Base-by-base conservation (phyloP, 2,113 vertebrate genomes). In the Sphaerodactylus townsendi region DNA sequence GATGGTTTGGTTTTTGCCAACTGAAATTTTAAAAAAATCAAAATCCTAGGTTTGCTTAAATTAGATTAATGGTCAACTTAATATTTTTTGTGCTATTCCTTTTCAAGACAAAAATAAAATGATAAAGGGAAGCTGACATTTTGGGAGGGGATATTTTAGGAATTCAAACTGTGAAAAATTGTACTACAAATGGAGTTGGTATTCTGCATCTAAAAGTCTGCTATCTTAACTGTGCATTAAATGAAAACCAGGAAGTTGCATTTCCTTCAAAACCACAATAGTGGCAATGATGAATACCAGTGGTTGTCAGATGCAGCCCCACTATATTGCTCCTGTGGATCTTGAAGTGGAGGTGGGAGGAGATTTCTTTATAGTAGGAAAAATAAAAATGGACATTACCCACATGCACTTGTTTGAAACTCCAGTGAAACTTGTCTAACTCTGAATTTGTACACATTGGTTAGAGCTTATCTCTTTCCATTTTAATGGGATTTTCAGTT, bases 31-130 rank as follows among this genome's bases (percentile, higher is more conserved):
- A 56, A 62, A 62, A 39, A n/a, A 68, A 15, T 37, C 19, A 39
- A 39, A 69, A 69, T 69, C 68, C 3, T 88, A 91, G 92, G 86
- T 88, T 75, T 86, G 76, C 86, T 84, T 79, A 83, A 82, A 85
- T 89, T 14, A 25, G 91, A 83, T 85, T 92, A 91, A 78, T 83
- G 79, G 30, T 0, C 1, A 71, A 86, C 85, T 88, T 69, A 72
- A 59, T 62, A n/a, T 85, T 88, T 53, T 86, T 17, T 71, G 76
- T 2, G 37, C 66, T 81, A 25, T 50, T 79, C 33, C 8, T 21
- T 2, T 7, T 13, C 33, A 44, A 14, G 59, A 10, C 48, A 69
- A 62, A 15, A 25, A 5, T 48, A 78, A 79, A 8, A 50, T 21
- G 69, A 5, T 68, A 5, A 84, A 48, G 25, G 44, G 39, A 66